A percentile compares a stretch with the other conserved stretches of the same genome.
phyloP scores from a whole-genome alignment of 2,797 vertebrate genomes.

The Neosilurus hyrtlii region DNA sequence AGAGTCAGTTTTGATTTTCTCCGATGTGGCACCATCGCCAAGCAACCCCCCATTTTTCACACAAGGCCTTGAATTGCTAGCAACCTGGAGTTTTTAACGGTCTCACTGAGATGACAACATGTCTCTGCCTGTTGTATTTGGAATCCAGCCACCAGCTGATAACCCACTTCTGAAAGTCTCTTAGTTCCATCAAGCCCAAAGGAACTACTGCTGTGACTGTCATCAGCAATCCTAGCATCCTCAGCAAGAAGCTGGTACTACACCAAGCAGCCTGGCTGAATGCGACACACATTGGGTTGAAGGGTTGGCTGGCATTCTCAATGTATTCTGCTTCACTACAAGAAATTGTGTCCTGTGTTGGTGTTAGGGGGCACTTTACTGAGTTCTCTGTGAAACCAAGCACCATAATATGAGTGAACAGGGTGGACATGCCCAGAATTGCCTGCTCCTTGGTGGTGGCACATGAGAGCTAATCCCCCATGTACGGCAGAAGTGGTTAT shows the following conservation, averaged over 20 bases:
- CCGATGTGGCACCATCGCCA: background rate
- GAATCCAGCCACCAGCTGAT: background rate
- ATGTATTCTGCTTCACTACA: background rate
- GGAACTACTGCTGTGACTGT: constrained; percentile 2
- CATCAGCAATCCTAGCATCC: constrained; percentile 10
- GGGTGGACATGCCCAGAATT: constrained; percentile 3
- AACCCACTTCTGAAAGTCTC: constrained; percentile 26
- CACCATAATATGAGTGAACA: background rate
- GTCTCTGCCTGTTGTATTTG: constrained; percentile 21
- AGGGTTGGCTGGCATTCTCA: background rate
- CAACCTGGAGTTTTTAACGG: background rate
- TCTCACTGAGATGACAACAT: background rate
- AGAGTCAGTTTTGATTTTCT: background rate
- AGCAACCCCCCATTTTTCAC: background rate
- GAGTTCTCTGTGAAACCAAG: background rate
- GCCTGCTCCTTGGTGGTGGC: background rate
- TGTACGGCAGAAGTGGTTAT: background rate
- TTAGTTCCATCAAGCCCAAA: constrained; percentile 9
- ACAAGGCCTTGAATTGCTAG: background rate
- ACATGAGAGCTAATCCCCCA: background rate
- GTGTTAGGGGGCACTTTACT: background rate
- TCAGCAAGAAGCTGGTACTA: background rate
- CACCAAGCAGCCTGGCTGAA: background rate
- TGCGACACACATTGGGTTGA: background rate
- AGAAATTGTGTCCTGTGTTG: background rate